These are phyloP conservation scores for Apomyelois bistriatella DNA, from an alignment of 2,888 invertebrate genomes.

Conservation along the genomic window DNA sequence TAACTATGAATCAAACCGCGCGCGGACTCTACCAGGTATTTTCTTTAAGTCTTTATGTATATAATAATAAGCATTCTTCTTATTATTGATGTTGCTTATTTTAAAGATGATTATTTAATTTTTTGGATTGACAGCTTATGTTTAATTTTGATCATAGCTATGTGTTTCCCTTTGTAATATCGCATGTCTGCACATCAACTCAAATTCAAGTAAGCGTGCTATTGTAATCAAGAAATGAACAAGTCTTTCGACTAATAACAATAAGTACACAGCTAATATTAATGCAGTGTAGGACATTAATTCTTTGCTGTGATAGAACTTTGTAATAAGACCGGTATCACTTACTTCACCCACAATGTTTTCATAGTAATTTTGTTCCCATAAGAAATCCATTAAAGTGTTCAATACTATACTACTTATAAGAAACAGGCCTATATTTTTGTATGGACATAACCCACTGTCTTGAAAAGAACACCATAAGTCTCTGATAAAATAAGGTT, in stretches of 20 bases:
- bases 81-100: too few relatives aligned
- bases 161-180: constrained; percentile 29
- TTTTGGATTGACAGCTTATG: too few relatives aligned
- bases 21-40: too few relatives aligned
- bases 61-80: too few relatives aligned
- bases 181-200: constrained; percentile 58
- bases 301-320: constrained; percentile 44
- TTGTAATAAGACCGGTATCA: constrained; percentile 29
- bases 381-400: constrained; percentile 41
- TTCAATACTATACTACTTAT: constrained; percentile 32
- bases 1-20: too few relatives aligned
- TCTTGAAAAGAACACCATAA: constrained; percentile 39
- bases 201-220: constrained; percentile 56
- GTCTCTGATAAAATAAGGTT: constrained; percentile 48
- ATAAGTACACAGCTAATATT: constrained; percentile 38
- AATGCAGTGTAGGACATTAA: constrained; percentile 40
- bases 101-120: too few relatives aligned
- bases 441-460: constrained; percentile 19
- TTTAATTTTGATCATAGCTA: background rate
- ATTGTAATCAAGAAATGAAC: constrained; percentile 37
- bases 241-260: constrained; percentile 48
- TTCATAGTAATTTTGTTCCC: constrained; percentile 34
- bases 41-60: too few relatives aligned
- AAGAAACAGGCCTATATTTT: constrained; percentile 28
- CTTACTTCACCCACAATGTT: constrained; percentile 30